Evolutionary conservation across 1,140 invertebrate genomes (phyloP).

Genomic region (Ceratitis capitata): DNA sequence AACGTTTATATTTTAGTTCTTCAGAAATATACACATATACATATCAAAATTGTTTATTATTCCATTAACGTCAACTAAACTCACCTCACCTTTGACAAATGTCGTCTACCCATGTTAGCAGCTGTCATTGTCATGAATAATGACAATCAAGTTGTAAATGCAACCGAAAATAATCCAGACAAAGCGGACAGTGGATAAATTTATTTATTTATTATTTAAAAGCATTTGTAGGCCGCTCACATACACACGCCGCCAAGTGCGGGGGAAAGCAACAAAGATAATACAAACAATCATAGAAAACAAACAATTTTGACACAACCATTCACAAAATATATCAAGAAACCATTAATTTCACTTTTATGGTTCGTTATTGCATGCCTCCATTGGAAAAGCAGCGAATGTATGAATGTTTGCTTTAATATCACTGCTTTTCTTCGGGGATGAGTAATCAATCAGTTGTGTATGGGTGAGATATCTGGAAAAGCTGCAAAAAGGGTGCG

Average conservation of each 20-base stretch:
- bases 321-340: neutral
- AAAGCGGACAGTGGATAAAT: neutral
- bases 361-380: neutral
- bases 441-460: too few relatives aligned
- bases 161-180: neutral
- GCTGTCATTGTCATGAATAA: conserved; percentile 7
- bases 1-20: too few relatives aligned
- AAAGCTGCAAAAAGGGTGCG: too few relatives aligned
- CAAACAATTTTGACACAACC: neutral
- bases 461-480: too few relatives aligned
- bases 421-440: too few relatives aligned
- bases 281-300: neutral
- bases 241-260: neutral
- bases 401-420: too few relatives aligned
- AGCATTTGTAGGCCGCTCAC: neutral
- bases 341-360: neutral
- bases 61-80: neutral
- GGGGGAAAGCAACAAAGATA: neutral
- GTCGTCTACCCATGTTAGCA: neutral
- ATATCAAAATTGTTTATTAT: neutral
- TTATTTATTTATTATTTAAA: neutral
- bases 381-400: too few relatives aligned
- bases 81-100: neutral
- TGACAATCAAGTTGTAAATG: neutral
- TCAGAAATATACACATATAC: neutral